Percentiles rank a stretch among this genome's conserved stretches.
Evolutionary conservation across 2,113 vertebrate species (phyloP).

Genomic region (Actenoides lindsayi): DNA sequence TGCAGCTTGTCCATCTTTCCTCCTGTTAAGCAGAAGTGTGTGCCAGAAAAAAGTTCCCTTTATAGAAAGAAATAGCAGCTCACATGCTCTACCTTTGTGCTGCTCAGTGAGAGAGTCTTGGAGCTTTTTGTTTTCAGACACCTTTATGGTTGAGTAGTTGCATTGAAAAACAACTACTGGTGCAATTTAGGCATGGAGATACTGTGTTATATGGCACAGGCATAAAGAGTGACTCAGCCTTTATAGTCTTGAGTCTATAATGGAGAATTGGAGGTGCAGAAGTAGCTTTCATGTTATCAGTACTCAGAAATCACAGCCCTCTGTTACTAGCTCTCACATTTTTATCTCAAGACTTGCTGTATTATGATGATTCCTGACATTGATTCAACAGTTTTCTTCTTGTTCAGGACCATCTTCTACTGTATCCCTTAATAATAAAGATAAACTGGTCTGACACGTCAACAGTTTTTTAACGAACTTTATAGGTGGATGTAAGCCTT

Average conservation of each 20-base stretch:
- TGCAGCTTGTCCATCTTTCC: neutral
- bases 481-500: neutral
- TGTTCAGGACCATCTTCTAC: neutral
- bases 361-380: neutral
- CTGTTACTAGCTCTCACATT: neutral
- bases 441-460: accelerated
- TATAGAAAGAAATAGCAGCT: neutral
- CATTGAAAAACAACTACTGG: neutral
- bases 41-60: neutral
- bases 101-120: neutral
- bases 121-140: neutral
- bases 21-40: neutral
- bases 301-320: neutral
- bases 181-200: neutral
- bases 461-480: neutral
- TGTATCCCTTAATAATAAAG: neutral
- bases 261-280: neutral
- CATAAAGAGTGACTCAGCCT: neutral
- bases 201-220: neutral
- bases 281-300: neutral
- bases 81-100: neutral
- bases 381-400: neutral
- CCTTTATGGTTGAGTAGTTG: neutral
- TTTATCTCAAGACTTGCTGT: neutral
- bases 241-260: neutral